phyloP scores from a whole-genome alignment of 2,113 vertebrate genomes.

The Phaethon lepturus region DNA sequence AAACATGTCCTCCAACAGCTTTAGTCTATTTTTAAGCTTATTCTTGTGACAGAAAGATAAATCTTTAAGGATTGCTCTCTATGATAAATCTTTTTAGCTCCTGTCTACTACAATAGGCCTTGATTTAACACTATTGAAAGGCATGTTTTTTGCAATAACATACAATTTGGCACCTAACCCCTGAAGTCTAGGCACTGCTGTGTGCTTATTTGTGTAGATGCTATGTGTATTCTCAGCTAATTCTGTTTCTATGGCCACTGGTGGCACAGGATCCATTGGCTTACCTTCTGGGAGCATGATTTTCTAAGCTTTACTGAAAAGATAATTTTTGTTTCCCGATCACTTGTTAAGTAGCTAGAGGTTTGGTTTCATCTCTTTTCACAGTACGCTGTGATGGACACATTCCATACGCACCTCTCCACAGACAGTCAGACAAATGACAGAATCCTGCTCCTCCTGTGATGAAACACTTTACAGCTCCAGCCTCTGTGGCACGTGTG shows the following conservation, averaged over 20 bases:
- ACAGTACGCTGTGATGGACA: neutral
- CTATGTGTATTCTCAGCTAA: neutral
- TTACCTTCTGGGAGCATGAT: constrained; percentile 35
- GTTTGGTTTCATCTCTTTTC: neutral
- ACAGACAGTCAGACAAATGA: neutral
- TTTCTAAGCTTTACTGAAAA: constrained; percentile 2
- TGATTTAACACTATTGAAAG: constrained; percentile 56
- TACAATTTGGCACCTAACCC: neutral
- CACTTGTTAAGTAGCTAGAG: neutral
- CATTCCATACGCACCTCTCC: neutral
- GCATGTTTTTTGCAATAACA: neutral
- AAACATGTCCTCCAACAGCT: neutral
- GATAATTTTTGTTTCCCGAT: constrained; percentile 31
- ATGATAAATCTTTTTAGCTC: neutral
- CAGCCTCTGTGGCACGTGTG: neutral
- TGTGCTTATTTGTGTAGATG: constrained; percentile 41
- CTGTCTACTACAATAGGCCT: neutral
- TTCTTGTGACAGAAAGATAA: neutral
- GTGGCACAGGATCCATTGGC: constrained; percentile 27
- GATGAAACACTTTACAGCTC: neutral
- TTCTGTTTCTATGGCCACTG: neutral
- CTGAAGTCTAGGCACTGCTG: neutral
- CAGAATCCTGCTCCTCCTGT: neutral
- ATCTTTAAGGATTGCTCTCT: neutral
- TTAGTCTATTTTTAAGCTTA: neutral